phyloP scores from a whole-genome alignment of 1,140 invertebrate genomes.

The Phymorhynchus buccinoides region DNA sequence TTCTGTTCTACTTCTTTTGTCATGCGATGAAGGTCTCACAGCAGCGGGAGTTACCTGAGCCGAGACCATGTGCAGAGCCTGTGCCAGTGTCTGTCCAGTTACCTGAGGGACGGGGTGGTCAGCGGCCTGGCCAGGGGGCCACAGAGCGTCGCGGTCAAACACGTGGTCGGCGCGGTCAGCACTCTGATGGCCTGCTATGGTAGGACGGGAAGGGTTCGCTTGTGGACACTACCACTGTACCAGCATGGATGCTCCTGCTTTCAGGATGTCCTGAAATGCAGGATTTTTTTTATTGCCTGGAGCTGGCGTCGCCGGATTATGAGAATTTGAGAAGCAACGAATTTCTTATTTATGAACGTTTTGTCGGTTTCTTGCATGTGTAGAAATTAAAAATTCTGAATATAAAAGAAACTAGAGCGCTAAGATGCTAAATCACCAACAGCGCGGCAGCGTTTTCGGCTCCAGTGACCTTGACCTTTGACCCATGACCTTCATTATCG shows the following conservation, averaged over 20 bases:
- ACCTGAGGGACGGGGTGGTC: not conserved
- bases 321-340: no score
- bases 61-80: not conserved
- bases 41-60: not conserved
- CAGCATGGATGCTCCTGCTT: no score
- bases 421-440: no score
- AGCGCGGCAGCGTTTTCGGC: no score
- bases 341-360: not conserved
- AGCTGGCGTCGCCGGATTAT: not conserved
- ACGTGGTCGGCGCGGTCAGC: not conserved
- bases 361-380: not conserved
- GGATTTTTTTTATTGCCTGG: not conserved
- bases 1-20: no score
- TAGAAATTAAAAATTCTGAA: not conserved
- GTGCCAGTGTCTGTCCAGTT: not conserved
- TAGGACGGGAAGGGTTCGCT: not conserved
- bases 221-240: no score
- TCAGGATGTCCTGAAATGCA: not conserved
- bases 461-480: no score
- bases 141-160: not conserved
- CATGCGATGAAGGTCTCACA: not conserved
- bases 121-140: not conserved
- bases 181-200: not conserved
- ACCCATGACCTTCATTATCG: no score
- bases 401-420: no score